Evolutionary conservation across 2,888 invertebrate genomes (phyloP).

Genomic region (Dryocosmus kuriphilus): DNA sequence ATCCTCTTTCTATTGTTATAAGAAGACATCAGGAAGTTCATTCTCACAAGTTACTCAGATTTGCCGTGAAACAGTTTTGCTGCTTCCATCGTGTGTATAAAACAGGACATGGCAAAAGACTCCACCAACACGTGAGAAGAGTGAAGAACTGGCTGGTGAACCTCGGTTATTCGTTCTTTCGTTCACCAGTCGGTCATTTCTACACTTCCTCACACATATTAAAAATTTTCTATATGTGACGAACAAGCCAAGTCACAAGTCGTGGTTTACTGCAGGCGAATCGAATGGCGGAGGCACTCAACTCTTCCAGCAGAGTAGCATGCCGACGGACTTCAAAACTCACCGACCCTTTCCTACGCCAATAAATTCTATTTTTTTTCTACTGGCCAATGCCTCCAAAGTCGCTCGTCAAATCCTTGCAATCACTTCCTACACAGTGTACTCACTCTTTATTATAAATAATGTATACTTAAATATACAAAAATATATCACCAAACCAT

Average conservation of each 20-base stretch:
- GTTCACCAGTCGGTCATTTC: constrained; percentile 38
- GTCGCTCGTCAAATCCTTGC: constrained; percentile 10
- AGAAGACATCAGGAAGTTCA: not conserved
- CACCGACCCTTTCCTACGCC: constrained; percentile 58
- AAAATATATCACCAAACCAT: too few relatives aligned
- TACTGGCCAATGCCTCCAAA: constrained; percentile 47
- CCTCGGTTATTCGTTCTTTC: constrained; percentile 44
- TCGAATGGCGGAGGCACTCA: constrained; percentile 68
- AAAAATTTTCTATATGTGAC: constrained; percentile 21
- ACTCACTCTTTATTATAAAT: not conserved
- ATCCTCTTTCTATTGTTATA: not conserved
- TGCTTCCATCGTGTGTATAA: constrained; percentile 46
- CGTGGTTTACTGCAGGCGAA: constrained; percentile 69
- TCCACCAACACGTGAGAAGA: constrained; percentile 48
- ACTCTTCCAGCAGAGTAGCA: constrained; percentile 55
- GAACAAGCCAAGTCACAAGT: constrained; percentile 60
- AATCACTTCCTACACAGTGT: not conserved
- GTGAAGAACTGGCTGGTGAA: constrained; percentile 45
- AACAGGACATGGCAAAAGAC: constrained; percentile 27
- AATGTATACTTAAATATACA: too few relatives aligned
- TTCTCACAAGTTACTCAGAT: constrained; percentile 1
- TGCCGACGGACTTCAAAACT: constrained; percentile 57
- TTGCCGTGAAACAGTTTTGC: constrained; percentile 54
- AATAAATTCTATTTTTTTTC: constrained; percentile 63
- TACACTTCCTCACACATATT: constrained; percentile 23